phyloP scores from a whole-genome alignment of 2,888 invertebrate species.

The Rhagophthalmus giganteus region DNA sequence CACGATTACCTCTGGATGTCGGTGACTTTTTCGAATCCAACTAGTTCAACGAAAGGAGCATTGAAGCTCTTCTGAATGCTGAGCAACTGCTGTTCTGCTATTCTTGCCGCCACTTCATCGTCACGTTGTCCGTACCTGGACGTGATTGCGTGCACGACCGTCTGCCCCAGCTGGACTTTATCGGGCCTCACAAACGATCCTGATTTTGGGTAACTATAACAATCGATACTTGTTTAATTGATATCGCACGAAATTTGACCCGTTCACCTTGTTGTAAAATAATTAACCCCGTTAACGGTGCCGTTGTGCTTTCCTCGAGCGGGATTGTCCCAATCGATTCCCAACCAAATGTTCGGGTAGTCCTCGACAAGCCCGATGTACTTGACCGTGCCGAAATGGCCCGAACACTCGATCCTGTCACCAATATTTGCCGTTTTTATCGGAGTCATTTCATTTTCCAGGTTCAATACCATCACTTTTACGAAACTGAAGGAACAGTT shows the following conservation, averaged over 20 bases:
- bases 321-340: slow-evolving; percentile 95
- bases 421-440: slow-evolving; percentile 38
- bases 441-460: slow-evolving; percentile 17
- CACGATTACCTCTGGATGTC: slow-evolving; percentile 59
- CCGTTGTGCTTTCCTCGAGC: slow-evolving; percentile 93
- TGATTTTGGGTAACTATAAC: slow-evolving; percentile 70
- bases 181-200: slow-evolving; percentile 87
- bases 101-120: slow-evolving; percentile 63
- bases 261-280: slow-evolving; percentile 73
- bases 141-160: slow-evolving; percentile 74
- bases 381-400: slow-evolving; percentile 64
- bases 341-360: slow-evolving; percentile 79
- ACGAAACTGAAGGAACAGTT: neutral
- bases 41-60: slow-evolving; percentile 83
- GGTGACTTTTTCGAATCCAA: slow-evolving; percentile 84
- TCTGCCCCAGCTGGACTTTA: slow-evolving; percentile 74
- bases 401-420: slow-evolving; percentile 49
- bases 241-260: no score
- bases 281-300: slow-evolving; percentile 74
- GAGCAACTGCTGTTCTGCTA: slow-evolving; percentile 62
- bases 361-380: slow-evolving; percentile 76
- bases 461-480: slow-evolving; percentile 16
- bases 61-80: slow-evolving; percentile 73
- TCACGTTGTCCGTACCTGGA: slow-evolving; percentile 66
- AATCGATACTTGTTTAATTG: no score